These are phyloP conservation scores for Drosophila ananassae DNA, from an alignment of 1,140 invertebrate genomes.

Conservation along the genomic window DNA sequence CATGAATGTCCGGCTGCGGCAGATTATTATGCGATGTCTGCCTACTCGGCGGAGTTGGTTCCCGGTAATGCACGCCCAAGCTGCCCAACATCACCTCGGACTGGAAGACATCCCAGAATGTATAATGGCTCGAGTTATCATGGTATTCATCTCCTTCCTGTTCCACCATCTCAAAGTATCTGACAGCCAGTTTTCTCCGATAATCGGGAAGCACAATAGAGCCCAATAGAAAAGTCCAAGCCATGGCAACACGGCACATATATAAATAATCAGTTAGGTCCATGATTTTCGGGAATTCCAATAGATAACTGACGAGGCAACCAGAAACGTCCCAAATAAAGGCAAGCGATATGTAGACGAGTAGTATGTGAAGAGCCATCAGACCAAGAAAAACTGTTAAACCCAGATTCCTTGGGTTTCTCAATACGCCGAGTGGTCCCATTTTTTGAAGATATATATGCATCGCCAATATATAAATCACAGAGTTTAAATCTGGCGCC, in stretches of 20 bases:
- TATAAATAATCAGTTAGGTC: neutral
- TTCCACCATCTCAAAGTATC: neutral
- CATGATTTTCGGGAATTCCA: neutral
- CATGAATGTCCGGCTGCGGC: neutral
- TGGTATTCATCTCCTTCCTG: neutral
- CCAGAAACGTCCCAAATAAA: neutral
- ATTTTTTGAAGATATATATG: neutral
- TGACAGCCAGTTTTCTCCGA: neutral
- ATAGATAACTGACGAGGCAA: neutral
- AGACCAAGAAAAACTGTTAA: neutral
- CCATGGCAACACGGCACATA: neutral
- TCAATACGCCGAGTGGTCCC: neutral
- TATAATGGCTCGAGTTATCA: neutral
- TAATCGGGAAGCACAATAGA: neutral
- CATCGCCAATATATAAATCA: neutral
- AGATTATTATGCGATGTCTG: neutral
- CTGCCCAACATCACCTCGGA: neutral
- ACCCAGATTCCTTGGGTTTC: neutral
- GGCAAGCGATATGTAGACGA: neutral
- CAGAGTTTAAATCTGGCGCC: neutral
- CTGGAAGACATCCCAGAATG: neutral
- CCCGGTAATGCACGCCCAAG: neutral
- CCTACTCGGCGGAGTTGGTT: neutral
- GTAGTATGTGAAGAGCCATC: neutral
- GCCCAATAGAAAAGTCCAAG: neutral